These are phyloP conservation scores for Eulemur rufifrons DNA, from an alignment of 2,113 vertebrate species.

Conservation along the genomic window DNA sequence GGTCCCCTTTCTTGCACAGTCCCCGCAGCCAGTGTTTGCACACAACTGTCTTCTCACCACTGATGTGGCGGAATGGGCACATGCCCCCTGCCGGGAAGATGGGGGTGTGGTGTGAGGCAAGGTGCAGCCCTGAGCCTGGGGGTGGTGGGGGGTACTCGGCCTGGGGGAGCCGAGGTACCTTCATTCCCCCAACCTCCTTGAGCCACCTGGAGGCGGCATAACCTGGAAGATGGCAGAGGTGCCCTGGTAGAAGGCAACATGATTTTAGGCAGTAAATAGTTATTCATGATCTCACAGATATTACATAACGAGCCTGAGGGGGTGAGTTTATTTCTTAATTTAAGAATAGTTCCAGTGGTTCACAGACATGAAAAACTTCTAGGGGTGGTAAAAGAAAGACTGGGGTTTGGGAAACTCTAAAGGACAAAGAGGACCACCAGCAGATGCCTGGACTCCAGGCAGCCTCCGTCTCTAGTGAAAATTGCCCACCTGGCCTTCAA, in stretches of 20 bases:
- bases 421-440: background rate
- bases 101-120: background rate
- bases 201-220: background rate
- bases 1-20: constrained; percentile 99
- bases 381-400: background rate
- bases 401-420: background rate
- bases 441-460: background rate
- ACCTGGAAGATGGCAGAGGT: background rate
- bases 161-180: background rate
- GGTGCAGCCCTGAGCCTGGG: background rate
- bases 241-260: background rate
- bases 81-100: constrained; percentile 89
- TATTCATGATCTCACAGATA: background rate
- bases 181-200: background rate
- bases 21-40: constrained; percentile 99
- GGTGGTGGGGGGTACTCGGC: too few species aligned
- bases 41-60: constrained; percentile 98
- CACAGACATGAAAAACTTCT: background rate
- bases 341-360: too few species aligned
- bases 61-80: constrained; percentile 98
- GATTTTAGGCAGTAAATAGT: background rate
- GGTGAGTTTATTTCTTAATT: background rate
- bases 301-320: background rate
- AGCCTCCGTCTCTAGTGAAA: background rate
- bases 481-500: background rate